Percentiles rank a stretch among this genome's conserved stretches.
Evolutionary conservation across 2,113 vertebrate genomes (phyloP).

Genomic region (Recurvirostra avosetta): DNA sequence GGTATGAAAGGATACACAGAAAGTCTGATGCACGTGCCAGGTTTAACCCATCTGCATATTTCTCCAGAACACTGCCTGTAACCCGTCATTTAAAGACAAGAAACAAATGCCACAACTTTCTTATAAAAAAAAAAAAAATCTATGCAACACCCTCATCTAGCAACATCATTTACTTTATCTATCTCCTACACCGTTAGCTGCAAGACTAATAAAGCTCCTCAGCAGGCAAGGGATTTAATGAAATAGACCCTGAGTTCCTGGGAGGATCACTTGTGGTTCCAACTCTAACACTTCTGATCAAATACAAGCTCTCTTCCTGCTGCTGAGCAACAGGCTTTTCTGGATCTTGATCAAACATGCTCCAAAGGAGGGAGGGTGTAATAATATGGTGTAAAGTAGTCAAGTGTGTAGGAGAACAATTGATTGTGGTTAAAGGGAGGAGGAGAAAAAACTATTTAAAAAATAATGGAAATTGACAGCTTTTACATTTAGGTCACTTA

Average conservation of each 20-base stretch:
- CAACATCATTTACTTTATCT: slow-evolving; percentile 33
- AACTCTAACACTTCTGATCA: slow-evolving; percentile 55
- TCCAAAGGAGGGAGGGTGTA: neutral
- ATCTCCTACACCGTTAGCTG: slow-evolving; percentile 15
- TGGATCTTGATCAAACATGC: slow-evolving; percentile 27
- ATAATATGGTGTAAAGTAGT: neutral
- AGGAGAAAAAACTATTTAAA: neutral
- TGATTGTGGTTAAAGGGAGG: neutral
- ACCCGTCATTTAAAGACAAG: neutral
- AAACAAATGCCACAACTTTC: slow-evolving; percentile 11
- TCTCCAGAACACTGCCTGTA: neutral
- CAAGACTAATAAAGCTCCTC: slow-evolving; percentile 60
- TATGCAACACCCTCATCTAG: neutral
- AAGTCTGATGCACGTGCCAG: neutral
- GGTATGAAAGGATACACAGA: neutral
- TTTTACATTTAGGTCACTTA: neutral
- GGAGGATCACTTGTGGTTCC: slow-evolving; percentile 46
- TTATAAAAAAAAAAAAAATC: neutral
- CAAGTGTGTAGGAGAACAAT: neutral
- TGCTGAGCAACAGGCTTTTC: slow-evolving; percentile 24
- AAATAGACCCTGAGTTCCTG: slow-evolving; percentile 42
- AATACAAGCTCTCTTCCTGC: slow-evolving; percentile 32
- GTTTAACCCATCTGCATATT: neutral
- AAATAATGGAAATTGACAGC: neutral
- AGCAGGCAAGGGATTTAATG: slow-evolving; percentile 58